Evolutionary conservation across 2,888 invertebrate genomes (phyloP), one percentile per base, ranked within the genome.

Genomic region (Eurytoma californica): DNA sequence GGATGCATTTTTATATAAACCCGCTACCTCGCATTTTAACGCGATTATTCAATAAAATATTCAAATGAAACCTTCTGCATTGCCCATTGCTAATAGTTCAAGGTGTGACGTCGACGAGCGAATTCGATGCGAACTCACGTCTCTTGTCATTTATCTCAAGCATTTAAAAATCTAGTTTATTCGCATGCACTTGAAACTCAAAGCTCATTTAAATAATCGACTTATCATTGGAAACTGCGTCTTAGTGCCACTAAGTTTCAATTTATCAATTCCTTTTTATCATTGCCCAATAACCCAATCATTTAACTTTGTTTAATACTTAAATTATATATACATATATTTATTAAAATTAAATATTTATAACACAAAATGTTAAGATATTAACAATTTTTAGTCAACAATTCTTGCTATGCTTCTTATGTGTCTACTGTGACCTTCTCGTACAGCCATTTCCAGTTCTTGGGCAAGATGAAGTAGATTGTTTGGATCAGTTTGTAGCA

Each of bases 341-440:
- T 73, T 79, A 68, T 69, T 20, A 5, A 67, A 63, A 24, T 60
- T 24, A 4, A 30, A 24, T 39, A 58, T 24, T 68, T 14, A 70
- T 24, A 47, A 53, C 47, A 63, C 49, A 76, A 72, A 60, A 74
- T 16, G 55, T 69, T 72, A n/a, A 28, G 18, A 24, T 24, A 60
- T 4, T 28, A 70, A 69, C n/a, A 57, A 49, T 14, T 55, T 7
- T 75, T 68, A 80, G 47, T 77, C 58, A 65, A 80, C 66, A 60
- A 84, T 81, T 87, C 92, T 91, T 84, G 92, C 91, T 61, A 93
- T 91, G 88, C 92, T 92, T 9, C 92, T 90, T 12, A 92, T 91
- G 86, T 93, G 93, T 83, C 92, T 92, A 84, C 92, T 92, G 81
- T 91, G 92, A 1, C 92, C 92, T 87, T 93, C 93, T 81, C 92